Conservation (phyloP, 2,888 invertebrate genomes). For the Autographa pulchrina region DNA sequence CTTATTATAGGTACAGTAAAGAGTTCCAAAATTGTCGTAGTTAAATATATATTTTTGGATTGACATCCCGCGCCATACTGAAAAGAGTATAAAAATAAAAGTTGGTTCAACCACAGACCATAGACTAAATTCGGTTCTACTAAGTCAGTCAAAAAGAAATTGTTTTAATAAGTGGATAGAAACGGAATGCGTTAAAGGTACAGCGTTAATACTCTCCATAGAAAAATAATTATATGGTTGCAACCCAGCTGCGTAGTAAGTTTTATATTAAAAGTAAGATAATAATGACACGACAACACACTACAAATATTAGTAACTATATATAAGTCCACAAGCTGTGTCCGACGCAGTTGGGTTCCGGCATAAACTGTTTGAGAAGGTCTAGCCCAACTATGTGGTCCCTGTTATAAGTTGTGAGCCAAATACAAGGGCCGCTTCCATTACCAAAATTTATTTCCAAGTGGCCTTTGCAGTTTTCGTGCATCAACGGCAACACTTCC, state of each 20-base stretch:
- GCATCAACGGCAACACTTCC: not conserved
- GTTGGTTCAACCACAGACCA: not conserved
- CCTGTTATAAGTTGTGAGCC: constrained; percentile 56
- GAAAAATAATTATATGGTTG: constrained; percentile 39
- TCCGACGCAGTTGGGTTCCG: constrained; percentile 17
- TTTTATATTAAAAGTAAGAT: not conserved
- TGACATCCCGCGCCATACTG: constrained; percentile 33
- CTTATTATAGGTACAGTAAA: constrained; percentile 38
- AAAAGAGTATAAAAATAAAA: constrained; percentile 29
- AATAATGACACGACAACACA: not conserved
- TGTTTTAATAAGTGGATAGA: constrained; percentile 25
- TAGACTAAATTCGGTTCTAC: constrained; percentile 23
- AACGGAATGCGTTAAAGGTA: constrained; percentile 50
- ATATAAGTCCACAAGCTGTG: not conserved
- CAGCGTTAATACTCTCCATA: constrained; percentile 33
- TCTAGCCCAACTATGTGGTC: constrained; percentile 69
- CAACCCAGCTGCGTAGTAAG: constrained; percentile 26
- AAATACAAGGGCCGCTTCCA: constrained; percentile 25
- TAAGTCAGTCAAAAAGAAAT: constrained; percentile 46
- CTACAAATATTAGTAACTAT: not conserved
- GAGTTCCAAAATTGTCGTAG: constrained; percentile 51
- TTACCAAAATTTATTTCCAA: not conserved
- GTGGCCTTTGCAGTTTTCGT: not conserved
- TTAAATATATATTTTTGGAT: constrained; percentile 31
- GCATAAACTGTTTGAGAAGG: constrained; percentile 40